Percentiles rank a stretch among this genome's conserved stretches.
Evolutionary conservation across 2,888 invertebrate species (phyloP).

Genomic region (Lacanobia wlatinum): DNA sequence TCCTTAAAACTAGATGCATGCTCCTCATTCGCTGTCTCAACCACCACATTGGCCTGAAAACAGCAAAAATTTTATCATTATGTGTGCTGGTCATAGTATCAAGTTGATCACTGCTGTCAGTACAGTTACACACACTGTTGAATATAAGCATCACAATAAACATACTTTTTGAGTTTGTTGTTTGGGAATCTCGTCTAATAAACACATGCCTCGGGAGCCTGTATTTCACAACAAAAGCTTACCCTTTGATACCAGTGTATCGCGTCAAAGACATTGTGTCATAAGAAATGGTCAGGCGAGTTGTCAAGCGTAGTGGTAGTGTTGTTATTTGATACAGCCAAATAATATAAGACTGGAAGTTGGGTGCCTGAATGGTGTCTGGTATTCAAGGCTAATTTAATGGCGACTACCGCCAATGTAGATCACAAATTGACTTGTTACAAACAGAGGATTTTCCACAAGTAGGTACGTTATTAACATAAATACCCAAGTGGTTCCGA

Average conservation of each 20-base stretch:
- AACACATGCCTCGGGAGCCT: neutral
- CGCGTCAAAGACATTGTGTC: too few relatives aligned
- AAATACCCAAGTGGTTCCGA: constrained; percentile 84
- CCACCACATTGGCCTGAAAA: constrained; percentile 85
- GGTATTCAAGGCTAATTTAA: constrained; percentile 29
- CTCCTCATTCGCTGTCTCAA: constrained; percentile 84
- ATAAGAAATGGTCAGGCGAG: neutral
- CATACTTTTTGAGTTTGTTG: neutral
- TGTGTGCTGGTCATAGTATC: constrained; percentile 7
- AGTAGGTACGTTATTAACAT: constrained; percentile 36
- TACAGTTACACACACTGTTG: neutral
- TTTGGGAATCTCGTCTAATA: neutral
- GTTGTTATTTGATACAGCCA: neutral
- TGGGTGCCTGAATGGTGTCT: constrained; percentile 25
- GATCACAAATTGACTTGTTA: constrained; percentile 26
- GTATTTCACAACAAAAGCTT: too few relatives aligned
- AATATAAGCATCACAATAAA: neutral
- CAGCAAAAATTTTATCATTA: constrained; percentile 12
- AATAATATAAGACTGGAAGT: constrained; percentile 18
- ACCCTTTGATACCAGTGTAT: too few relatives aligned
- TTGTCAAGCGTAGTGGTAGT: neutral
- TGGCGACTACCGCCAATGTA: constrained; percentile 34
- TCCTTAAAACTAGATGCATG: constrained; percentile 82
- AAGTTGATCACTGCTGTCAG: neutral
- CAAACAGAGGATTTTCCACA: constrained; percentile 21